Base-by-base conservation (phyloP, 2,113 vertebrate genomes). In the Nibea coibor region DNA sequence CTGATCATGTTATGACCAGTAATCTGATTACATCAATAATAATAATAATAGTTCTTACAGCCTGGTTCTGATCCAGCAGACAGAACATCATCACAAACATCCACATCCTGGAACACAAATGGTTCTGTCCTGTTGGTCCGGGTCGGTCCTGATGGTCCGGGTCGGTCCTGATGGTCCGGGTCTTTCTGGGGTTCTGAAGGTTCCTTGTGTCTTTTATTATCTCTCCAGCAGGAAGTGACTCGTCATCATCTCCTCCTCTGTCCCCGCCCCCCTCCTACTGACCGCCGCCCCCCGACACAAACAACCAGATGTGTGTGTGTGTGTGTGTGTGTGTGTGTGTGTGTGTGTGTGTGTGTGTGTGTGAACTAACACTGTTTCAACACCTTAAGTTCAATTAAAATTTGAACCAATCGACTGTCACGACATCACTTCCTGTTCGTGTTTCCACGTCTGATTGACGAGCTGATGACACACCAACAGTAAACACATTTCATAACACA, bases 401-500 rank as follows among this genome's bases (percentile, higher is more conserved):
- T n/a, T 35, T 35, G 31, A 35, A 35, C 31, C 31, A 35, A 7
- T 35, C 31, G 6, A 35, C 5, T 35, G 31, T 35, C 31, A 35
- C 7, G 31, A 35, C 31, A 35, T 35, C 31, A 35, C 31, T 35
- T 35, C 31, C 31, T 35, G 31, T 35, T 35, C 6, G 5, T 35
- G 31, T 35, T 7, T 35, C 31, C 31, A 35, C 31, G 6, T 35
- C 31, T 35, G 31, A 35, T 35, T 35, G 31, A 35, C 31, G 31
- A 35, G 31, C 31, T 12, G 64, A 45, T 39, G 72, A 67, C 65
- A 57, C 48, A 50, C 43, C 54, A 12, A 17, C 65, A 80, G 80
- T 83, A 83, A 87, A 83, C 85, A 87, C 54, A 42, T 87, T 87
- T 64, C 85, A 77, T 68, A 83, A 83, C 19, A 15, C 43, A n/a